A percentile compares a stretch with the other conserved stretches of the same genome.
Evolutionary conservation across 2,113 vertebrate species (phyloP).

Genomic region (Piprites chloris): DNA sequence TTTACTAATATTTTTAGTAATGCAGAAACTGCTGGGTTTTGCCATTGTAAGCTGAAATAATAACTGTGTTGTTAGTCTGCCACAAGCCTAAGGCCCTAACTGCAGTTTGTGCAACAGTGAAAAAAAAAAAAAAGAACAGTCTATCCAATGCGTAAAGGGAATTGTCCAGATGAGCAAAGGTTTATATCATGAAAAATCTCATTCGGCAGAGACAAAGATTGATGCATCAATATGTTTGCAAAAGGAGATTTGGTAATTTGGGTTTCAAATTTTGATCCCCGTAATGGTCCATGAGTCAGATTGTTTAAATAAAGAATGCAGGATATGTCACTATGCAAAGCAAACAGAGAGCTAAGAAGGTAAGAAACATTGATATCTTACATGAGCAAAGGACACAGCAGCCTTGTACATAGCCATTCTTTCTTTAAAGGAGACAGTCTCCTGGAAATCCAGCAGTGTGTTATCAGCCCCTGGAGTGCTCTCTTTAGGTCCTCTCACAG

Average conservation of each 20-base stretch:
- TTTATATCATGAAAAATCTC: not conserved
- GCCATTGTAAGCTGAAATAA: constrained; percentile 54
- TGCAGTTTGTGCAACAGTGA: not conserved
- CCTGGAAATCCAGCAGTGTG: constrained; percentile 72
- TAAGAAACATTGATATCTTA: constrained; percentile 70
- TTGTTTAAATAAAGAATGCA: not conserved
- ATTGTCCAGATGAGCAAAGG: constrained; percentile 6
- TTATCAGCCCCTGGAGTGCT: constrained; percentile 56
- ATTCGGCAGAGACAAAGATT: constrained; percentile 5
- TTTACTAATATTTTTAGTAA: constrained; percentile 33
- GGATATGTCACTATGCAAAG: not conserved
- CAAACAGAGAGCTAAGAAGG: not conserved
- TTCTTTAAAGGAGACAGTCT: constrained; percentile 81
- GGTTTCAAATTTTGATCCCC: not conserved
- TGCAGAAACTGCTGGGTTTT: constrained; percentile 16
- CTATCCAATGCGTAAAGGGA: constrained; percentile 32
- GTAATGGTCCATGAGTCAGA: not conserved
- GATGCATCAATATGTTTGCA: not conserved
- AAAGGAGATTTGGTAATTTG: not conserved
- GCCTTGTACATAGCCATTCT: constrained; percentile 88
- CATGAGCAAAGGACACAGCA: constrained; percentile 79
- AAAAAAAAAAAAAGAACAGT: constrained; percentile 44
- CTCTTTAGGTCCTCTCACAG: constrained; percentile 71
- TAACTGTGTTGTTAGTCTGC: constrained; percentile 39
- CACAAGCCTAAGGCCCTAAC: constrained; percentile 45